These are phyloP conservation scores for Bucorvus abyssinicus DNA, from an alignment of 2,797 vertebrate genomes.

Conservation along the genomic window DNA sequence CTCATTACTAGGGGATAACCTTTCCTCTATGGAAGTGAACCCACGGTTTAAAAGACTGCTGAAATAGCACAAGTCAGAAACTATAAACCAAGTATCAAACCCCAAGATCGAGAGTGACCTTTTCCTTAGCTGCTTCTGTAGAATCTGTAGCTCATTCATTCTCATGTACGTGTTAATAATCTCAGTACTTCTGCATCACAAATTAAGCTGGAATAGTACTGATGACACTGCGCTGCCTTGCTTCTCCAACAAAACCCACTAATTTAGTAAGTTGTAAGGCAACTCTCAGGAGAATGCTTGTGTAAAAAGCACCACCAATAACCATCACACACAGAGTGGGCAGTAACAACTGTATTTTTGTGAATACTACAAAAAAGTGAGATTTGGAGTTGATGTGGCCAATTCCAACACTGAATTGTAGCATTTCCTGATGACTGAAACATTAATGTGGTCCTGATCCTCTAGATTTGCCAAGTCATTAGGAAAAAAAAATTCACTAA, in stretches of 20 bases:
- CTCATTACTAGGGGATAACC: background rate
- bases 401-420: background rate
- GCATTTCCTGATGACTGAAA: background rate
- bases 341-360: background rate
- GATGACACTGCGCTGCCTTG: background rate
- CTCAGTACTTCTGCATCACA: background rate
- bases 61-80: background rate
- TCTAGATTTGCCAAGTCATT: background rate
- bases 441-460: background rate
- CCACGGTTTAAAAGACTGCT: background rate
- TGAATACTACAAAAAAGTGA: background rate
- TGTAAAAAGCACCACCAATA: background rate
- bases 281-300: background rate
- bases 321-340: fast-evolving
- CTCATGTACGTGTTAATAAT: background rate
- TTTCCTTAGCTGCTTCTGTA: background rate
- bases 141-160: background rate
- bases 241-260: background rate
- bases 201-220: background rate
- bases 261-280: background rate
- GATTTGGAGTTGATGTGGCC: background rate
- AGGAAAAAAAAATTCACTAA: background rate
- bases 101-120: background rate
- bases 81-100: background rate
- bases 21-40: background rate